These are phyloP conservation scores for Amphiprion clarkii DNA, from an alignment of 2,797 vertebrate genomes.

Conservation along the genomic window DNA sequence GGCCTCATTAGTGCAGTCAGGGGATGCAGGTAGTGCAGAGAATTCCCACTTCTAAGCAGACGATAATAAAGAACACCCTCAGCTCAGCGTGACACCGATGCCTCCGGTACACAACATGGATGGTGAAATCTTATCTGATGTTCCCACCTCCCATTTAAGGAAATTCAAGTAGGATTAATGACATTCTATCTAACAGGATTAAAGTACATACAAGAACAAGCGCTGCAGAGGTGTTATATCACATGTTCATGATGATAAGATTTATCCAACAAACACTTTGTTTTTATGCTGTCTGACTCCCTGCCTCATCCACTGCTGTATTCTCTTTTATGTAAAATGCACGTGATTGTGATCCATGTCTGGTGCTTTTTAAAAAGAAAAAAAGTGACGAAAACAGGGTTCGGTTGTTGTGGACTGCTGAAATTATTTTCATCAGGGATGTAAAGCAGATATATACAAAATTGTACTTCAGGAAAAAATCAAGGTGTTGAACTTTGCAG, in stretches of 20 bases:
- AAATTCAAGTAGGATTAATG: slow-evolving; percentile 24
- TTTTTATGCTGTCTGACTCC: neutral
- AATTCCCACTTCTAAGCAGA: slow-evolving; percentile 7
- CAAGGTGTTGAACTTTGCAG: no score
- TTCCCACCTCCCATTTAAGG: slow-evolving; percentile 8
- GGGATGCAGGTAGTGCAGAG: slow-evolving; percentile 29
- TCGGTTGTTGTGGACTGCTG: neutral
- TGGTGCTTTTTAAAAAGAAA: neutral
- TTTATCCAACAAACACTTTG: slow-evolving; percentile 12
- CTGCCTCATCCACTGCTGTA: neutral
- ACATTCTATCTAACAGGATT: slow-evolving; percentile 1
- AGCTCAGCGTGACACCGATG: slow-evolving; percentile 37
- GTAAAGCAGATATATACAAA: neutral
- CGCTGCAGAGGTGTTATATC: neutral
- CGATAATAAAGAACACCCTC: slow-evolving; percentile 17
- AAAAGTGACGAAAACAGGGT: neutral
- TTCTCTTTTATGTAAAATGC: slow-evolving; percentile 8
- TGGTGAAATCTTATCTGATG: slow-evolving; percentile 10
- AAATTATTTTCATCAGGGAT: neutral
- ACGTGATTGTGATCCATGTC: slow-evolving; percentile 4
- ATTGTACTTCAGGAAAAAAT: no score
- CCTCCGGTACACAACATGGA: slow-evolving; percentile 6
- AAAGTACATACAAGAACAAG: neutral
- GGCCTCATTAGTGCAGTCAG: slow-evolving; percentile 43
- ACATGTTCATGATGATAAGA: slow-evolving; percentile 1